phyloP scores from a whole-genome alignment of 2,797 vertebrate species.

The Poecile montanus region DNA sequence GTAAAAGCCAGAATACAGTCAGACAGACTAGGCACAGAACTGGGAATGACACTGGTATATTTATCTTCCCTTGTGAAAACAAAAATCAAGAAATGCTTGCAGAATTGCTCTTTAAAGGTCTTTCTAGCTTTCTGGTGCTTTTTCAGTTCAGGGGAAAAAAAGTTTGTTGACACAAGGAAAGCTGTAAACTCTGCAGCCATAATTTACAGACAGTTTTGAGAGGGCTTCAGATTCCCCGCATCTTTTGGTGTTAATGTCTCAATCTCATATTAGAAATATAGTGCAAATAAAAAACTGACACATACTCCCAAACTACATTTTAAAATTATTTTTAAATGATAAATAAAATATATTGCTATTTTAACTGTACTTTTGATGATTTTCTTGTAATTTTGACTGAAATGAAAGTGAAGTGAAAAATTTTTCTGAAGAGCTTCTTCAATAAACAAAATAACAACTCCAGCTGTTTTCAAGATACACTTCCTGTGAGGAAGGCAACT shows the following conservation, averaged over 20 bases:
- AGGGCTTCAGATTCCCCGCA: neutral
- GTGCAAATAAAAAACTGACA: neutral
- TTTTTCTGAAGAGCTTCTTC: neutral
- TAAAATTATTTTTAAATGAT: neutral
- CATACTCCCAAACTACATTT: neutral
- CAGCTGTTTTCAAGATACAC: neutral
- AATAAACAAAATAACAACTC: neutral
- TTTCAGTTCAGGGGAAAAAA: neutral
- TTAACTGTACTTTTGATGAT: neutral
- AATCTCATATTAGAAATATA: neutral
- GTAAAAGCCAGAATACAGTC: neutral
- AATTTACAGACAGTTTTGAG: neutral
- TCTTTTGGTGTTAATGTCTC: neutral
- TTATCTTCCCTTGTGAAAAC: neutral
- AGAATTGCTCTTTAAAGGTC: neutral
- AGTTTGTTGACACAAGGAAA: neutral
- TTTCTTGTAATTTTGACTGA: too few species aligned
- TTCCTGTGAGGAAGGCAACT: neutral
- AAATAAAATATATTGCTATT: neutral
- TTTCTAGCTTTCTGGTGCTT: neutral
- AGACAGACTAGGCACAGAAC: neutral
- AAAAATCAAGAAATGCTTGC: neutral
- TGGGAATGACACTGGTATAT: neutral
- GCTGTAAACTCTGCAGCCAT: neutral
- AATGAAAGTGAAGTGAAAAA: neutral